A percentile compares a stretch with the other conserved stretches of the same genome.
These are phyloP conservation scores for Dipodomys stephensi DNA, from an alignment of 2,113 vertebrate genomes.

Conservation along the genomic window DNA sequence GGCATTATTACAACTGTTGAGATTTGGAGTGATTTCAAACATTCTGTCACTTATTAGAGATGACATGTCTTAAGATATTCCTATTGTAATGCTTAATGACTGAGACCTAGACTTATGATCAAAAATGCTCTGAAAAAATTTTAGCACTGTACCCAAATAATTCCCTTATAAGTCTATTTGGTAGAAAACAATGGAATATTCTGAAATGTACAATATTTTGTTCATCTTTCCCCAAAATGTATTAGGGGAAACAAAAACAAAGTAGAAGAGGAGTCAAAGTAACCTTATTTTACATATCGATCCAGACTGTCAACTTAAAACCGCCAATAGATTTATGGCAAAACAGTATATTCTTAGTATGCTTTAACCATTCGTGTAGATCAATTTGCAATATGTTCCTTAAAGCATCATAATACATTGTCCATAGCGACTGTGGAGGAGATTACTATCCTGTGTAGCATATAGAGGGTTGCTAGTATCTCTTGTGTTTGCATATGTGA, in stretches of 20 bases:
- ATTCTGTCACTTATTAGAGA: slow-evolving; percentile 10
- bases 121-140: not conserved
- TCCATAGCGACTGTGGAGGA: not conserved
- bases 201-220: not conserved
- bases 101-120: not conserved
- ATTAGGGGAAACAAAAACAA: not conserved
- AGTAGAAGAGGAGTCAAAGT: not conserved
- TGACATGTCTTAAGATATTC: not conserved
- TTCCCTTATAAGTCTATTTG: not conserved
- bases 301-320: not conserved
- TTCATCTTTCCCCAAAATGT: not conserved
- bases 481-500: not conserved
- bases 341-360: not conserved
- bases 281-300: not conserved
- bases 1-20: not conserved
- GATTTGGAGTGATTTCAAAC: not conserved
- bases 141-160: not conserved
- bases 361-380: not conserved
- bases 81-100: slow-evolving; percentile 32
- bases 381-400: not conserved
- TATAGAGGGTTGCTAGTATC: accelerated
- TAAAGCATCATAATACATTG: not conserved
- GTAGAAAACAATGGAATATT: not conserved
- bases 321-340: not conserved
- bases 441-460: not conserved